Evolutionary conservation across 1,140 invertebrate genomes (phyloP), one percentile per base, ranked within the genome.

Genomic region (Cryptotermes secundus): DNA sequence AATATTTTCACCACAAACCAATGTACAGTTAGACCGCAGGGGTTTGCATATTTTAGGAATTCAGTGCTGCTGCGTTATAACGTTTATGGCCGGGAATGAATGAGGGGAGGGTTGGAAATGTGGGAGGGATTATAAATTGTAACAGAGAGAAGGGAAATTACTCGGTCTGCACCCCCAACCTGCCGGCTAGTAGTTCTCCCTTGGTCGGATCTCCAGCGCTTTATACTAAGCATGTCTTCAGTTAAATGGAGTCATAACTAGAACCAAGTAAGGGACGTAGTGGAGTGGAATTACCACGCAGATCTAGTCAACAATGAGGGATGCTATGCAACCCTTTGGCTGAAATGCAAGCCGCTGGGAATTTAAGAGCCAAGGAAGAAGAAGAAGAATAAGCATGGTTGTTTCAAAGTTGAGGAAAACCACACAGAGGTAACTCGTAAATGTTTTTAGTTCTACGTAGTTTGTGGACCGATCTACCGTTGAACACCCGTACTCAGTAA

Each of bases 161-260:
- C 59, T 72, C 59, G 59, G 26, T 72, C 59, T 72, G 31, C 26
- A 72, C 38, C 38, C 38, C 53, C 6, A 59, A 59, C 59, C 59
- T 72, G 59, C 59, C 59, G 59, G 59, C 59, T 72, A 72, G 59
- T 72, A 72, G 14, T 31, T 31, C 59, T 72, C 59, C n/a, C 59
- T 31, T 31, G 26, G 31, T 31, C 59, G n/a, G 59, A 72, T 72
- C 59, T 72, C 26, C 26, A 72, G 31, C 59, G 59, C 31, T 72
- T 72, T 72, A 72, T 72, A 72, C 26, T 72, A 72, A 72, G 59
- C 59, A 72, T 72, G 26, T 26, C 59, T 31, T 9, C 6, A 72
- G 59, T 72, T 72, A 72, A 72, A 72, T 72, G 59, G 59, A 72
- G 59, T 72, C 59, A 72, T 72, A 72, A 72, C 59, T 31, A 72